Evolutionary conservation across 2,797 vertebrate genomes (phyloP).

Genomic region (Paguma larvata): DNA sequence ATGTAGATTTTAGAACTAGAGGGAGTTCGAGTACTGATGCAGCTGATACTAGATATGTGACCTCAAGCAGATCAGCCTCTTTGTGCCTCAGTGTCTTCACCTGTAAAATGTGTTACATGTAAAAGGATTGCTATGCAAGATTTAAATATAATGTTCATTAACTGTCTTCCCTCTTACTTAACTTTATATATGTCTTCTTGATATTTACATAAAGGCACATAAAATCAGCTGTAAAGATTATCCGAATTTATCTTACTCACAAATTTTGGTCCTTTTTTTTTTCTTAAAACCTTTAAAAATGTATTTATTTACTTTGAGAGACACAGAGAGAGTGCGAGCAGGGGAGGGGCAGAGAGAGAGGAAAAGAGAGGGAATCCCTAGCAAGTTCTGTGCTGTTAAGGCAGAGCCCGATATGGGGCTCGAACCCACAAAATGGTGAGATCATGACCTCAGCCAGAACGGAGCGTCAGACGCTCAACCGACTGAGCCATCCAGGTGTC

Average conservation of each 20-base stretch:
- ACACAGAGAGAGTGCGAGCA: too few species aligned
- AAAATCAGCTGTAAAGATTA: not conserved
- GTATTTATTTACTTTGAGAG: too few species aligned
- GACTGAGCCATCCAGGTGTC: too few species aligned
- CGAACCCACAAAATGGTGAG: too few species aligned
- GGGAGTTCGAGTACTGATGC: not conserved
- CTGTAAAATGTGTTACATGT: not conserved
- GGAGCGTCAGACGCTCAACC: too few species aligned
- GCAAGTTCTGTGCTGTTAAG: too few species aligned
- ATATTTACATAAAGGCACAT: not conserved
- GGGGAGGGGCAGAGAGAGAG: too few species aligned
- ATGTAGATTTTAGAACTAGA: slow-evolving; percentile 7
- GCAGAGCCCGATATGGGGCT: too few species aligned
- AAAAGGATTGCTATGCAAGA: not conserved
- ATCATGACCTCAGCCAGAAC: too few species aligned
- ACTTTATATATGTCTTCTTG: not conserved
- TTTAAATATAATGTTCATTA: slow-evolving; percentile 13
- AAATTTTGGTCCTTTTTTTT: not conserved
- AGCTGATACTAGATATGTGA: not conserved
- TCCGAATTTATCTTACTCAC: not conserved
- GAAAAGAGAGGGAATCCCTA: too few species aligned
- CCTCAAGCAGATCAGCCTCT: not conserved
- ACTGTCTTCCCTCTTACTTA: not conserved
- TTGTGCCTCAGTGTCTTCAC: not conserved
- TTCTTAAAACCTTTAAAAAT: too few species aligned